Evolutionary conservation across 2,797 vertebrate species (phyloP).

Genomic region (Aplochiton taeniatus): DNA sequence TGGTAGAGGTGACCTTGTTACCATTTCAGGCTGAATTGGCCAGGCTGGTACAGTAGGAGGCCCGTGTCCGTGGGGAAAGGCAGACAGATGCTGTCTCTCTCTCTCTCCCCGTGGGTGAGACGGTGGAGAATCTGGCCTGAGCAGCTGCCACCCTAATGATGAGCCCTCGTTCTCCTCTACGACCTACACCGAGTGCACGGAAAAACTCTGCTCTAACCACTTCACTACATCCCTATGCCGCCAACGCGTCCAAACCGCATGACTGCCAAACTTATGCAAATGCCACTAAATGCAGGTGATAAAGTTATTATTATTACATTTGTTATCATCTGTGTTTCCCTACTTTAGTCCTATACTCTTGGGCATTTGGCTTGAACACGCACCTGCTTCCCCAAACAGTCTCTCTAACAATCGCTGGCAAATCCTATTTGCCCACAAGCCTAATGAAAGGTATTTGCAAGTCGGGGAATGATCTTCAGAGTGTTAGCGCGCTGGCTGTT

Average conservation of each 20-base stretch:
- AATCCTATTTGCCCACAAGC: no score
- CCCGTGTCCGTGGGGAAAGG: constrained; percentile 77
- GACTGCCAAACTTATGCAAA: no score
- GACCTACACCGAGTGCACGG: constrained; percentile 36
- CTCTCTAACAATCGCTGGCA: no score
- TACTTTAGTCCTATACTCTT: no score
- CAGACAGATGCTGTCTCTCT: constrained; percentile 80
- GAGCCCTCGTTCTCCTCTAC: constrained; percentile 42
- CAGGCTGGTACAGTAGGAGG: constrained; percentile 75
- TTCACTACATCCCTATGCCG: neutral
- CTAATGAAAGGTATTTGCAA: neutral
- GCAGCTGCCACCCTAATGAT: constrained; percentile 48
- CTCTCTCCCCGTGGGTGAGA: constrained; percentile 66
- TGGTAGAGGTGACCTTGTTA: constrained; percentile 72
- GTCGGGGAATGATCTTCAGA: neutral
- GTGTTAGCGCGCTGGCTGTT: neutral
- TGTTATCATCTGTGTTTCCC: no score
- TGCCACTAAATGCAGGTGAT: no score
- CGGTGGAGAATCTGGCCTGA: constrained; percentile 36
- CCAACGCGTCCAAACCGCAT: no score
- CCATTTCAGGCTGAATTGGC: constrained; percentile 74
- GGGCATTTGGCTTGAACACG: no score
- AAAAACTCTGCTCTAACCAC: constrained; percentile 36
- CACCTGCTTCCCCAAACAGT: no score
- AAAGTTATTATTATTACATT: no score